These are phyloP conservation scores for Lagothrix lagotricha DNA, from an alignment of 2,797 vertebrate genomes.

Conservation along the genomic window DNA sequence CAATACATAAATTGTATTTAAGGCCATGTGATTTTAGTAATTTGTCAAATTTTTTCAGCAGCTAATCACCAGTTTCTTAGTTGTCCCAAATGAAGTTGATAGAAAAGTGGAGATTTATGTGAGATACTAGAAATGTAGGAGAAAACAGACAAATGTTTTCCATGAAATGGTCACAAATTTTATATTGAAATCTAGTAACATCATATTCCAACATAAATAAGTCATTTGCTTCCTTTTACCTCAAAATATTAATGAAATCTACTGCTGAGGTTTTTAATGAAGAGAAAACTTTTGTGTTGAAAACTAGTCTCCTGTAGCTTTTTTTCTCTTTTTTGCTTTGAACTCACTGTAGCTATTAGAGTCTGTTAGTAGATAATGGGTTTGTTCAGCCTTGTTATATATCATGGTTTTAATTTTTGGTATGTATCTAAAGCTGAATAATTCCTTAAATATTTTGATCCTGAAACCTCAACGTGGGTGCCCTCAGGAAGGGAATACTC, in stretches of 20 bases:
- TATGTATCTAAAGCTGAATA: not conserved
- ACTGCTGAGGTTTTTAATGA: not conserved
- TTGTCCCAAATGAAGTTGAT: not conserved
- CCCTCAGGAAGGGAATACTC: not conserved
- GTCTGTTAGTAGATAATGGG: not conserved
- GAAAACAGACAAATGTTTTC: not conserved
- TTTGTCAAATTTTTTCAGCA: not conserved
- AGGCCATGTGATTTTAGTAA: not conserved
- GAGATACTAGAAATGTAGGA: not conserved
- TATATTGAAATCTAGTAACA: not conserved
- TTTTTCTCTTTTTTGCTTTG: not conserved
- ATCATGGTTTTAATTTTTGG: not conserved
- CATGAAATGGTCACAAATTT: not conserved
- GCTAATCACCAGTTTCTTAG: not conserved
- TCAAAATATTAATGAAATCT: not conserved
- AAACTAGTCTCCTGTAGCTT: not conserved
- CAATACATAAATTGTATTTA: not conserved
- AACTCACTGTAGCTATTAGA: not conserved
- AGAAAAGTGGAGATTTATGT: not conserved
- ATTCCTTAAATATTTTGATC: not conserved
- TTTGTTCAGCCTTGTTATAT: not conserved
- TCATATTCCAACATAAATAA: not conserved
- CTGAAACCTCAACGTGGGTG: not conserved
- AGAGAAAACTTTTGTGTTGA: not conserved
- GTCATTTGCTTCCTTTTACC: not conserved